phyloP scores from a whole-genome alignment of 2,113 vertebrate species.

The Saguinus midas region DNA sequence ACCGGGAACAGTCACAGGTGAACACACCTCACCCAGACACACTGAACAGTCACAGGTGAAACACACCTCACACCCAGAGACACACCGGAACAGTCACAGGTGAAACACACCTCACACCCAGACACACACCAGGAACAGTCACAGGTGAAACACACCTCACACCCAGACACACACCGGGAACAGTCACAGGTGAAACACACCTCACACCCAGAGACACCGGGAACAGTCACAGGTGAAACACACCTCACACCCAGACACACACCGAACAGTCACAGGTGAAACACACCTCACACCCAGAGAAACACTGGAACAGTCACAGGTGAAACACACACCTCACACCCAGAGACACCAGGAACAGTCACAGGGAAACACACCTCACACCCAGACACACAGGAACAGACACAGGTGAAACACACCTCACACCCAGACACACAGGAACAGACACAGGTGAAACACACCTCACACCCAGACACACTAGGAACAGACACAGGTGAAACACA shows the following conservation, averaged over 20 bases:
- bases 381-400: too few species aligned
- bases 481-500: too few species aligned
- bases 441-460: too few species aligned
- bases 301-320: neutral
- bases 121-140: too few species aligned
- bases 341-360: neutral
- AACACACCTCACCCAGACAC: neutral
- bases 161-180: too few species aligned
- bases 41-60: too few species aligned
- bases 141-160: neutral
- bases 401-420: neutral
- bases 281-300: neutral
- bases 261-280: too few species aligned
- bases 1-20: too few species aligned
- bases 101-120: neutral
- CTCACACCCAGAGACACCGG: neutral
- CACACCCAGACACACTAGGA: neutral
- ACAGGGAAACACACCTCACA: neutral
- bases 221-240: too few species aligned
- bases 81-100: neutral
- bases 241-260: neutral
- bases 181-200: too few species aligned
- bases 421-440: neutral
- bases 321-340: neutral
- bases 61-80: neutral